A percentile compares a stretch with the other conserved stretches of the same genome.
Conservation (phyloP, 2,888 invertebrate species). For the Bellardia pandia region DNA sequence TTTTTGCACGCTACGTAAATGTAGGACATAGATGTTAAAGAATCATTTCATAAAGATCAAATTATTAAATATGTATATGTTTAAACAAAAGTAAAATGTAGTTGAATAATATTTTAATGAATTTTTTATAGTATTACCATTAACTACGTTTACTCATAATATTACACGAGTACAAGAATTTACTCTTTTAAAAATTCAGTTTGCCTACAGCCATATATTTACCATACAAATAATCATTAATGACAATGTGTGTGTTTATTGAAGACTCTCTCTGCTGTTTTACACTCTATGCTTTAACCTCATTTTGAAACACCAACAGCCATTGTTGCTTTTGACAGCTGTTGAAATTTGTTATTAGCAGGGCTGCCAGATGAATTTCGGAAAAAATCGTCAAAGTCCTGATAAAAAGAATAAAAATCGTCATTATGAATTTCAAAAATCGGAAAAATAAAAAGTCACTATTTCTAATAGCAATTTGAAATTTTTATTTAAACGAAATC, state of each 20-base stretch:
- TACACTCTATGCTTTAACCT: conserved; percentile 5
- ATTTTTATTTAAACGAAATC: too few relatives aligned
- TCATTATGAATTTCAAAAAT: too few relatives aligned
- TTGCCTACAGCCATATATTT: not conserved
- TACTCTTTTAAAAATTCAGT: not conserved
- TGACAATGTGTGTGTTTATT: not conserved
- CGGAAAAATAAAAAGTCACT: too few relatives aligned
- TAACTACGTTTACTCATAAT: too few relatives aligned
- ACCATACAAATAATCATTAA: not conserved
- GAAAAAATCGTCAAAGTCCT: too few relatives aligned
- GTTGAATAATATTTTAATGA: too few relatives aligned
- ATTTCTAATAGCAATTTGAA: too few relatives aligned
- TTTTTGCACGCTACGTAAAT: not conserved
- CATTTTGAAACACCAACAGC: conserved; percentile 6
- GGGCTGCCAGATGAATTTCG: too few relatives aligned
- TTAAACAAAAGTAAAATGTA: too few relatives aligned
- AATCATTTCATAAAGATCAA: not conserved
- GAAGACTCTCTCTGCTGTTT: not conserved
- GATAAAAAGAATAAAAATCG: too few relatives aligned
- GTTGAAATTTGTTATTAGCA: conserved; percentile 34
- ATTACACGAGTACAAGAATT: not conserved
- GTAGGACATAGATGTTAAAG: not conserved
- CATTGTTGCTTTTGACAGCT: conserved; percentile 29
- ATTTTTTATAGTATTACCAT: too few relatives aligned
- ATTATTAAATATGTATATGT: not conserved